Conservation (phyloP, 1,140 invertebrate species). For the Sesamia nonagrioides region DNA sequence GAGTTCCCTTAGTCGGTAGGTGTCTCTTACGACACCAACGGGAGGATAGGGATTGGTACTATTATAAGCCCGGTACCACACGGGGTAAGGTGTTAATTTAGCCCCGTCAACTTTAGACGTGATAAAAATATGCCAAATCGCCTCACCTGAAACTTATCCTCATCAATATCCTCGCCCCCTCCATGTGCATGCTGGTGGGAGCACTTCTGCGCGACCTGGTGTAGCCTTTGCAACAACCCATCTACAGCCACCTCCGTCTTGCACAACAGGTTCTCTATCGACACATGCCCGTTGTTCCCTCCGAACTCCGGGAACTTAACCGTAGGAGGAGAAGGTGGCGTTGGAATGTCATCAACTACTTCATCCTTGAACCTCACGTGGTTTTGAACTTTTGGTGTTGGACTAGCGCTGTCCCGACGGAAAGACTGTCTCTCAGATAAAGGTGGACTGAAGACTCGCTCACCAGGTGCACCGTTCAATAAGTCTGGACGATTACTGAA, state of each 20-base stretch:
- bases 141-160: constrained; percentile 90
- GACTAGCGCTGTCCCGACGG: constrained; percentile 71
- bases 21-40: no score
- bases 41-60: no score
- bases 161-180: constrained; percentile 91
- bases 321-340: constrained; percentile 82
- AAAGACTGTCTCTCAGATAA: constrained; percentile 73
- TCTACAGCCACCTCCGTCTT: constrained; percentile 91
- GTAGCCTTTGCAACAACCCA: constrained; percentile 89
- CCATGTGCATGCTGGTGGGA: constrained; percentile 90
- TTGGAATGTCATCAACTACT: constrained; percentile 81
- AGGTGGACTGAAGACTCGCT: constrained; percentile 74
- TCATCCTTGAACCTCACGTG: constrained; percentile 86
- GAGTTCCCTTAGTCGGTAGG: no score
- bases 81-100: no score
- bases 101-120: neutral
- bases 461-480: constrained; percentile 77
- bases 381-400: constrained; percentile 77
- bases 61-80: no score
- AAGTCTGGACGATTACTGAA: constrained; percentile 80
- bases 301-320: constrained; percentile 82
- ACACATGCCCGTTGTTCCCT: constrained; percentile 88
- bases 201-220: constrained; percentile 91
- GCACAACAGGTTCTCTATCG: constrained; percentile 89
- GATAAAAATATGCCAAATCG: neutral